A percentile compares a stretch with the other conserved stretches of the same genome.
These are phyloP conservation scores for Altica lythri DNA, from an alignment of 2,888 invertebrate species.

Conservation along the genomic window DNA sequence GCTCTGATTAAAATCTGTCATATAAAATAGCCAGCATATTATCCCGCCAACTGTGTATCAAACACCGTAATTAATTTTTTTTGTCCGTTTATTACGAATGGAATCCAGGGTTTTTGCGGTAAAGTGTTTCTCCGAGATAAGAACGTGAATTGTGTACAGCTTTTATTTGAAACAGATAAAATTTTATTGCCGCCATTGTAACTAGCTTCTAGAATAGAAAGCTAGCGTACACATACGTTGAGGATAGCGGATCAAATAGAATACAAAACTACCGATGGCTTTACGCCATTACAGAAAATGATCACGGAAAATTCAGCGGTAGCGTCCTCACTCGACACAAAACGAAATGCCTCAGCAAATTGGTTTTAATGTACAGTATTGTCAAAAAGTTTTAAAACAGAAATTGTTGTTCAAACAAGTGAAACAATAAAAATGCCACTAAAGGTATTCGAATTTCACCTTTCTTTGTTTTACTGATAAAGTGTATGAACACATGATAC, in stretches of 20 bases:
- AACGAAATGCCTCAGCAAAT: neutral
- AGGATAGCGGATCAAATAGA: conserved; percentile 28
- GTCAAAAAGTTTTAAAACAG: no score
- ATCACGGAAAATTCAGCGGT: conserved; percentile 19
- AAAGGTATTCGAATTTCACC: no score
- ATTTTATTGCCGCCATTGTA: conserved; percentile 34
- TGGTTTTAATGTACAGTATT: neutral
- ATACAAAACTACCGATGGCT: conserved; percentile 27
- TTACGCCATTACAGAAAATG: conserved; percentile 22
- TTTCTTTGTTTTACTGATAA: no score
- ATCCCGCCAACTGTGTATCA: conserved; percentile 18
- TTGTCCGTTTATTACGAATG: conserved; percentile 24
- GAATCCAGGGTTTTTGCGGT: conserved; percentile 22
- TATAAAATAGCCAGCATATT: conserved; percentile 19
- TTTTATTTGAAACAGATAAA: conserved; percentile 37
- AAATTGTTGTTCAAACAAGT: no score
- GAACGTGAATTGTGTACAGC: conserved; percentile 33
- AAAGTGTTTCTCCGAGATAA: conserved; percentile 31
- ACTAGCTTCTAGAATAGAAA: conserved; percentile 26
- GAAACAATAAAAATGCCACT: no score
- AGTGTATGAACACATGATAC: no score
- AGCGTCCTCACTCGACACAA: neutral
- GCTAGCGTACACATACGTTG: conserved; percentile 20
- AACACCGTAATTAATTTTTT: conserved; percentile 24
- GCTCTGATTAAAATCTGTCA: conserved; percentile 22